Evolutionary conservation across 2,888 invertebrate species (phyloP), one percentile per base, ranked within the genome.

Genomic region (Mythimna lalbum): DNA sequence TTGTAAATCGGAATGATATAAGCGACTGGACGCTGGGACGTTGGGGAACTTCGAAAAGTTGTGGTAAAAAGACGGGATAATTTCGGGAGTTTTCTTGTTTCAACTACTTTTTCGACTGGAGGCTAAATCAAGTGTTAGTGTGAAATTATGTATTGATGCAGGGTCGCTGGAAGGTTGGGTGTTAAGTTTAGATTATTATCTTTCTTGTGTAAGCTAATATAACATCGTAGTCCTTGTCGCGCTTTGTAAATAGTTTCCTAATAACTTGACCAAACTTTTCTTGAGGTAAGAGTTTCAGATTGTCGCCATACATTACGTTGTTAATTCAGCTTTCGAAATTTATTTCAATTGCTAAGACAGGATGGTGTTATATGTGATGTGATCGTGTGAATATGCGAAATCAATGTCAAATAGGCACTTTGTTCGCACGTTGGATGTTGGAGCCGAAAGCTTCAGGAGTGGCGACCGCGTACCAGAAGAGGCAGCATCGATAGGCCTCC

Each of bases 1-100:
- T 82, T 82, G 88, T 90, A 92, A 91, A 91, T 90, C 89, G 83
- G 76, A 72, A 86, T 89, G 89, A 90, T 88, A 90, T 88, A 86
- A 89, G 90, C 85, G 81, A 70, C 53, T 59, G n/a, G 50, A 53
- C 6, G 17, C 47, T 23, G n/a, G 33, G 27, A 52, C 53, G 39
- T 56, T 56, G 52, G 64, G 74, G 73, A 78, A 49, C 56, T 62
- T 52, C 17, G 66, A 59, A 27, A 78, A 69, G 50, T 78, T 78
- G 50, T 55, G 19, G 52, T 39, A 21, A 57, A 33, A 36, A 57
- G 49, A 0, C 33, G 12, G 17, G 19, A 49, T n/a, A n/a, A n/a
- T 39, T 79, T 82, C 72, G 14, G 27, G 33, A 68, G 47, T 56
- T 62, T 43, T 1, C 17, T 49, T 57, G 39, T 70, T 60, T 78